Conservation (phyloP, 1,140 invertebrate species). For the Aphis craccivora region DNA sequence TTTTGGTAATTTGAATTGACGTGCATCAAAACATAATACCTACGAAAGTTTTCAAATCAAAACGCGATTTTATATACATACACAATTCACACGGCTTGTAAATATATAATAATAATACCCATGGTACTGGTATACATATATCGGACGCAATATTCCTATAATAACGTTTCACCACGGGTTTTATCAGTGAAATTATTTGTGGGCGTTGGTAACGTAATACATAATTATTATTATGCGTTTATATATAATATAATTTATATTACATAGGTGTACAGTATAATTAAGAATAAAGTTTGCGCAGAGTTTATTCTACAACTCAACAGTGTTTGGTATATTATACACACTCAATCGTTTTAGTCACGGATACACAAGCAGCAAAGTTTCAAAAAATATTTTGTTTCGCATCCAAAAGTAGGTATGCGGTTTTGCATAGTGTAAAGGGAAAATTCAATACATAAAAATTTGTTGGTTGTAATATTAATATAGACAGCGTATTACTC, state of each 20-base stretch:
- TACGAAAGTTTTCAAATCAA: constrained; percentile 21
- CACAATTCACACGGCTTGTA: background rate
- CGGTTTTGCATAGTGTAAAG: background rate
- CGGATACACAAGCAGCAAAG: background rate
- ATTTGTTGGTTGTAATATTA: background rate
- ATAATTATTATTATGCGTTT: constrained; percentile 2
- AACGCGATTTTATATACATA: background rate
- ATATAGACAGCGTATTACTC: background rate
- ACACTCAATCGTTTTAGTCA: background rate
- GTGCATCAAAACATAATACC: background rate
- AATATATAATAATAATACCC: background rate
- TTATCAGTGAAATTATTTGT: background rate
- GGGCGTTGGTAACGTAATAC: background rate
- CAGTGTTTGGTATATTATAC: background rate
- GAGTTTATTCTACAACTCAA: background rate
- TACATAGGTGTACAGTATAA: background rate
- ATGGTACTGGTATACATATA: background rate
- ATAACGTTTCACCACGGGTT: background rate
- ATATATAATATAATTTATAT: background rate
- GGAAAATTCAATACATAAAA: background rate
- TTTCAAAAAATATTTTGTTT: background rate
- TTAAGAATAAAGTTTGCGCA: background rate
- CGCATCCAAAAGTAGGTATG: background rate
- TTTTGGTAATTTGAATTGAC: background rate
- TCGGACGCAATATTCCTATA: background rate